Conservation (phyloP, 2,113 vertebrate genomes). For the Larimichthys polyactis region DNA sequence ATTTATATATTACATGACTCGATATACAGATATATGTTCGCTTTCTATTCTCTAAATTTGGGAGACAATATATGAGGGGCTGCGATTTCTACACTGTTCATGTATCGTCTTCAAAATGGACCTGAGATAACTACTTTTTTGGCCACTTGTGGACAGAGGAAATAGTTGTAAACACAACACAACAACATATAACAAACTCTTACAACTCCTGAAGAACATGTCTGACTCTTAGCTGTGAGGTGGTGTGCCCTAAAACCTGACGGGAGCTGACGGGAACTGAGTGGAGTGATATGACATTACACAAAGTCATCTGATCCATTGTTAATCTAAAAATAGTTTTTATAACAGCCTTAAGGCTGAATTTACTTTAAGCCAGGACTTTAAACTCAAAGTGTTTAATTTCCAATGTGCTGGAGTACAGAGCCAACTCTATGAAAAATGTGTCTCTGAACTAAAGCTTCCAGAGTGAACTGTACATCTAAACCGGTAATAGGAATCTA, state of each 20-base stretch:
- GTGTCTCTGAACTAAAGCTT: neutral
- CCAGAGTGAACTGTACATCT: neutral
- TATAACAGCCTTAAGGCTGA: neutral
- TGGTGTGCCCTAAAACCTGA: neutral
- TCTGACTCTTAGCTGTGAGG: neutral
- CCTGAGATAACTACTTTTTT: neutral
- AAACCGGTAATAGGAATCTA: constrained; percentile 14
- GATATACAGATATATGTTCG: neutral
- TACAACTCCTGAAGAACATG: neutral
- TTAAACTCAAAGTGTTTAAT: neutral
- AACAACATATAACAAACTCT: no score
- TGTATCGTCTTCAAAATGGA: neutral
- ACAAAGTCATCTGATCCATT: neutral
- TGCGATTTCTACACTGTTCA: neutral
- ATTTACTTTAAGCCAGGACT: neutral
- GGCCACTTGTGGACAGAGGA: neutral
- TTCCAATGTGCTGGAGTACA: neutral
- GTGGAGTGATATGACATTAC: neutral
- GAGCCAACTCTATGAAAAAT: neutral
- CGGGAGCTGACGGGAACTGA: no score
- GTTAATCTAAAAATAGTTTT: neutral
- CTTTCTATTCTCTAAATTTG: neutral
- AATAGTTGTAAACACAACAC: neutral
- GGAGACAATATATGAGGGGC: neutral
- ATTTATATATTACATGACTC: neutral